Base-by-base conservation (phyloP, 2,888 invertebrate genomes). In the Trissolcus japonicus region DNA sequence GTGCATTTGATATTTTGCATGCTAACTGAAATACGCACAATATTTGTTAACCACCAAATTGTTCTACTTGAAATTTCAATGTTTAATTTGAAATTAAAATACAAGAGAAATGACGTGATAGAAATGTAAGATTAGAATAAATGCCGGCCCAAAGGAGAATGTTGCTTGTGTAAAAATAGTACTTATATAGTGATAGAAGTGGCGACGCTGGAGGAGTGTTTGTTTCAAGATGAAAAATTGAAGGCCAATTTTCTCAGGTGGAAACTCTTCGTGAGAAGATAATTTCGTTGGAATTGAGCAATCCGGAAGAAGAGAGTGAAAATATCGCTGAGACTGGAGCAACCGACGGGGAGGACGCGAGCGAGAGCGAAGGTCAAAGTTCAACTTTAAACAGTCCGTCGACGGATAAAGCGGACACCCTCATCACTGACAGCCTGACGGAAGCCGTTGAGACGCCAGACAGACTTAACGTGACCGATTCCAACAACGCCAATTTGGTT, bases 191-290 rank as follows among this genome's bases (percentile, higher is more conserved):
- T 29, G 29, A 29, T 29, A 29, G 6, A 21, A 21, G 1, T 25
- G 25, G 25, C 25, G 6, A 4, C 25, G 25, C 25, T 25, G 25
- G 6, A 46, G 16, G 6, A 17, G 19, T 51, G 51, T 9, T 9
- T 19, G 51, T 51, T 51, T 19, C 9, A 19, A 51, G 19, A 51
- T 19, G 16, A 51, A 13, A 17, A 17, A 51, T 54, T 25, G 7
- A 54, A n/a, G n/a, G 35, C 11, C 4, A 17, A 41, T 21, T n/a
- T 68, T 14, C 35, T 17, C 89, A 95, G 96, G 96, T 96, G 89
- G 96, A 96, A 92, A 96, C 96, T 78, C 94, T 96, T 79, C 94
- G 95, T 90, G 96, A 96, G 90, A 96, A 96, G 91, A 96, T 96
- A 83, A 95, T 96, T 90, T 96, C 96, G 71, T 90, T 96, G 90